Percentiles rank a stretch among this genome's conserved stretches.
These are phyloP conservation scores for Samia ricini DNA, from an alignment of 1,140 invertebrate genomes.

Conservation along the genomic window DNA sequence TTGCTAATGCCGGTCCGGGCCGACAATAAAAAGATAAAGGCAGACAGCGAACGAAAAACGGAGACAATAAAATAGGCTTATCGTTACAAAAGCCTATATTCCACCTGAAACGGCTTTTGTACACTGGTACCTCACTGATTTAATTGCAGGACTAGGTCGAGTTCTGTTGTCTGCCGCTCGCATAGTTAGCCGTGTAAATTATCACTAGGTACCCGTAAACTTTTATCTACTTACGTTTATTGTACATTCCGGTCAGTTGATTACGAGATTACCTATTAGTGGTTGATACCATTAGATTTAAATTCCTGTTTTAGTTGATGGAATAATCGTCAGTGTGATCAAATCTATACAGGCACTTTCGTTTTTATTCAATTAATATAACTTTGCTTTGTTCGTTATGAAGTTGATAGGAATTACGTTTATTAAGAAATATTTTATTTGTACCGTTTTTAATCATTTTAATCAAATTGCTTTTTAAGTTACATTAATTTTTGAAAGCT, in stretches of 20 bases:
- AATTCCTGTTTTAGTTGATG: neutral
- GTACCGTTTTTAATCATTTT: no score
- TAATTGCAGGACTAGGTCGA: constrained; percentile 19
- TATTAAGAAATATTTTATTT: no score
- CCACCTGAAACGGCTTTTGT: constrained; percentile 32
- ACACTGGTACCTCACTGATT: constrained; percentile 22
- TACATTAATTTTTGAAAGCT: no score
- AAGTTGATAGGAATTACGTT: no score
- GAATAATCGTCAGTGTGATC: neutral
- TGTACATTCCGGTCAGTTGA: neutral
- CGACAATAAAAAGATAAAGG: constrained; percentile 62
- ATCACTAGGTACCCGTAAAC: neutral
- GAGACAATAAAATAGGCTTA: constrained; percentile 60
- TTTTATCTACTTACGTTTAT: neutral
- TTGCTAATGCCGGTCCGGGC: constrained; percentile 48
- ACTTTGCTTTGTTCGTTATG: no score
- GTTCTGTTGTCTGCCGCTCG: constrained; percentile 11
- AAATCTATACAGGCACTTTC: neutral
- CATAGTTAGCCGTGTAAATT: constrained; percentile 5
- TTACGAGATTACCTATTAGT: neutral
- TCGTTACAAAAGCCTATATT: constrained; percentile 41
- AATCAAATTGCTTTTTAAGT: no score
- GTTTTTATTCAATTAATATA: no score
- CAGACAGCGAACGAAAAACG: constrained; percentile 35
- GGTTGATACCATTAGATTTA: neutral